Base-by-base conservation (phyloP, 1,140 invertebrate genomes). In the Drosophila nebulosa region DNA sequence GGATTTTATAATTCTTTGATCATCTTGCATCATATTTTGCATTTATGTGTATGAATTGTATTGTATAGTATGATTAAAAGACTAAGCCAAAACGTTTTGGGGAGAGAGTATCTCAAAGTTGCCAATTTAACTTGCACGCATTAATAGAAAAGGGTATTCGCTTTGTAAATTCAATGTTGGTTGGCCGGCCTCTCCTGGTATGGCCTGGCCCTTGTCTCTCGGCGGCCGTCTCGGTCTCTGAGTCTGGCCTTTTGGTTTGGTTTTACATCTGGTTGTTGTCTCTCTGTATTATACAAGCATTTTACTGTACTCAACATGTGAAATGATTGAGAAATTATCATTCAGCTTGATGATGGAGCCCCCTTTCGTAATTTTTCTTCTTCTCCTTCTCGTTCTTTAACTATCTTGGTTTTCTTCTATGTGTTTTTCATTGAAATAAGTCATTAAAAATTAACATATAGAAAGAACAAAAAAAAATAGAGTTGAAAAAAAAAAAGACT, bases 251-350 rank as follows among this genome's bases (percentile, higher is more conserved):
- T 32, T 56, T 56, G 16, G 14, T 56, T 22, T 35, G 53, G 9
- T 55, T 64, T 57, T 30, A 55, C 22, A 50, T 46, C 72, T 72
- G 61, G 53, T 53, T 14, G 21, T 55, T 56, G 35, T 7, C 24
- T 35, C 10, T 16, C 32, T 10, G 12, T 24, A 24, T 32, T 21
- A 22, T 58, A 26, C 39, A 56, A 70, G 51, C 18, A 35, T 39
- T 64, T 78, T n/a, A n/a, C n/a, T 66, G 70, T 64, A 78, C 74
- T 81, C 73, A 74, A 77, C 69, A 30, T 9, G 62, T 58, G 83
- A 81, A 81, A 81, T 83, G 74, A 83, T 79, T 79, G 66, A 83
- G 74, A 74, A 84, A 79, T 72, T 84, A 85, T 73, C 72, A 76
- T 71, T 65, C 63, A 66, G 5, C 22, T 27, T 21, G 50, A 2